These are phyloP conservation scores for Conchocele bisecta DNA, from an alignment of 2,888 invertebrate species.

Conservation along the genomic window DNA sequence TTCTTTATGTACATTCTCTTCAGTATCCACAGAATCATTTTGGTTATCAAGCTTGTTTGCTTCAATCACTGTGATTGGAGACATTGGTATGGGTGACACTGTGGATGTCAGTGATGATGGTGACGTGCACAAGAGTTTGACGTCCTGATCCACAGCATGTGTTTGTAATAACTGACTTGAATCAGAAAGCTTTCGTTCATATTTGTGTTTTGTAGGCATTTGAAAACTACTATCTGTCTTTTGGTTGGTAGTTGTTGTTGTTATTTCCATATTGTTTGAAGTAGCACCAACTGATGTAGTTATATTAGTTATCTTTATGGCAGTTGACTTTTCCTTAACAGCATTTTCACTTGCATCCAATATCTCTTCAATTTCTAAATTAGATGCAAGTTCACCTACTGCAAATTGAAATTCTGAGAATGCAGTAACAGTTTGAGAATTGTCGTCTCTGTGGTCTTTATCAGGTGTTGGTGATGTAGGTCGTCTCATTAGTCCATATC, in stretches of 20 bases:
- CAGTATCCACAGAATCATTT: slow-evolving; percentile 73
- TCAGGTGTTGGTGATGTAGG: slow-evolving; percentile 41
- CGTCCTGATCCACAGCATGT: slow-evolving; percentile 35
- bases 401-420: too few relatives aligned
- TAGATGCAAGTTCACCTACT: too few relatives aligned
- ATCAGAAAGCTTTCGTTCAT: not conserved
- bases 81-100: slow-evolving; percentile 65
- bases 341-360: slow-evolving; percentile 36
- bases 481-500: slow-evolving; percentile 11
- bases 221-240: too few relatives aligned
- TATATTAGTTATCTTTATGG: too few relatives aligned
- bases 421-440: not conserved
- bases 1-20: slow-evolving; percentile 44
- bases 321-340: too few relatives aligned
- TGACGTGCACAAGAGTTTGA: slow-evolving; percentile 41
- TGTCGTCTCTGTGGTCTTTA: slow-evolving; percentile 5
- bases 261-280: too few relatives aligned
- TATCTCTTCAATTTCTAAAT: slow-evolving; percentile 73
- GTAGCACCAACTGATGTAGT: too few relatives aligned
- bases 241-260: too few relatives aligned
- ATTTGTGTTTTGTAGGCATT: slow-evolving; percentile 51
- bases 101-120: slow-evolving; percentile 57
- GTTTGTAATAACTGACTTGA: too few relatives aligned
- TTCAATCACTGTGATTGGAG: slow-evolving; percentile 79
- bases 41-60: slow-evolving; percentile 77